phyloP scores from a whole-genome alignment of 2,888 invertebrate species.

The Gortyna flavago region DNA sequence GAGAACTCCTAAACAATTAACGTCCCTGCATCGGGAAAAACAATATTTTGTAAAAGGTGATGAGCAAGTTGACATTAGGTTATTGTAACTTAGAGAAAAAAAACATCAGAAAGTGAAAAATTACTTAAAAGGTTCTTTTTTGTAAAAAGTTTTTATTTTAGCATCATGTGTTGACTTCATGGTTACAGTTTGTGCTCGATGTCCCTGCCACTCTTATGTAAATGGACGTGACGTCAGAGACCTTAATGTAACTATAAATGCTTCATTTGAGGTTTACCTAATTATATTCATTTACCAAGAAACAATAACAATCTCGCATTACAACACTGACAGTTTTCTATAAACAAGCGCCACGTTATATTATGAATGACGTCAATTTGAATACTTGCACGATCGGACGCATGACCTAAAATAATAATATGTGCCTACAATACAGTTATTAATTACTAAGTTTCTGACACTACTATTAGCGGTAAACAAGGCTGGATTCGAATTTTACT shows the following conservation, averaged over 20 bases:
- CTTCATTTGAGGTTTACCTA: not conserved
- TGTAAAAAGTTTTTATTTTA: no score
- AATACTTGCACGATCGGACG: constrained; percentile 47
- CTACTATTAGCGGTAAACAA: constrained; percentile 53
- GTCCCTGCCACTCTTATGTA: not conserved
- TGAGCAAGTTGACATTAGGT: no score
- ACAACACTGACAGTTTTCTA: constrained; percentile 58
- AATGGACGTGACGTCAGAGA: constrained; percentile 1
- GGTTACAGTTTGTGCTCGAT: no score
- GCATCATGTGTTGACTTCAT: no score
- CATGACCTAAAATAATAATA: constrained; percentile 61
- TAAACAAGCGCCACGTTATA: constrained; percentile 70
- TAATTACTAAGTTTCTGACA: constrained; percentile 53
- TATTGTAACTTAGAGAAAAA: no score
- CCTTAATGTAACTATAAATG: not conserved
- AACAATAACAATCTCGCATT: constrained; percentile 58
- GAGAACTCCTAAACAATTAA: no score
- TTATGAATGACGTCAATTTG: constrained; percentile 69
- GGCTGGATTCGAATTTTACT: constrained; percentile 18
- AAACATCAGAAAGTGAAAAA: no score
- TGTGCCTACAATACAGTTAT: constrained; percentile 37
- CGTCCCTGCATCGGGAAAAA: no score
- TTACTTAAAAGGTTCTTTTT: no score
- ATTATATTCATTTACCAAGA: constrained; percentile 25
- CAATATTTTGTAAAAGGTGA: no score